Conservation (phyloP, 2,888 invertebrate genomes). For the Macaria notata region DNA sequence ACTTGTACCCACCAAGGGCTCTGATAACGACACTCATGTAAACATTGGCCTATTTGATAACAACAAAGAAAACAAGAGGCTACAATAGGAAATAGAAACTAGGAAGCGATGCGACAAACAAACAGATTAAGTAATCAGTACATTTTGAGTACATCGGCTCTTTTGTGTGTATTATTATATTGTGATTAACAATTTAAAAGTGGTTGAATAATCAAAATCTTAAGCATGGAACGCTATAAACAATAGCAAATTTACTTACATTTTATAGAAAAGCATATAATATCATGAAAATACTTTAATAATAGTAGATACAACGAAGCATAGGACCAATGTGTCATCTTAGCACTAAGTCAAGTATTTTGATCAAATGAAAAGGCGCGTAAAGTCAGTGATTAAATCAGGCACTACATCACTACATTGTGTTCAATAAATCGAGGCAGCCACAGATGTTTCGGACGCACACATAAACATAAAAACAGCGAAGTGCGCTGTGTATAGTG, state of each 20-base stretch:
- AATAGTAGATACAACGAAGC: no score
- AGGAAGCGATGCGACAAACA: constrained; percentile 1
- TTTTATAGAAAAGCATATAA: no score
- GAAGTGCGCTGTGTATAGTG: constrained; percentile 20
- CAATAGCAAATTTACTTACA: no score
- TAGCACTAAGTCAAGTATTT: constrained; percentile 1
- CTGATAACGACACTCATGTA: constrained; percentile 14
- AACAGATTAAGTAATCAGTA: not conserved
- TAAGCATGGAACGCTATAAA: no score
- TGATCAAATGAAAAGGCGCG: constrained; percentile 20
- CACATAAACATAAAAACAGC: constrained; percentile 24
- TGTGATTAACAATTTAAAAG: no score
- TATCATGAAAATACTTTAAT: no score
- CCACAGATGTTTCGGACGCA: constrained; percentile 26
- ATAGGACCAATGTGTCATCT: no score
- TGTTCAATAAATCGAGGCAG: constrained; percentile 28
- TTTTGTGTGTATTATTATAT: no score
- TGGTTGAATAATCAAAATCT: no score
- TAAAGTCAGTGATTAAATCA: constrained; percentile 20
- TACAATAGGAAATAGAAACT: not conserved
- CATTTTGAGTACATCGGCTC: no score
- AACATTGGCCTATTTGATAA: constrained; percentile 16
- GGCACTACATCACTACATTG: constrained; percentile 26
- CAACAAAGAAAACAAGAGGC: constrained; percentile 2
- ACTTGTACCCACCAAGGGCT: constrained; percentile 1